Evolutionary conservation across 1,140 invertebrate genomes (phyloP), one percentile per base, ranked within the genome.

Genomic region (Drosophila pachea): DNA sequence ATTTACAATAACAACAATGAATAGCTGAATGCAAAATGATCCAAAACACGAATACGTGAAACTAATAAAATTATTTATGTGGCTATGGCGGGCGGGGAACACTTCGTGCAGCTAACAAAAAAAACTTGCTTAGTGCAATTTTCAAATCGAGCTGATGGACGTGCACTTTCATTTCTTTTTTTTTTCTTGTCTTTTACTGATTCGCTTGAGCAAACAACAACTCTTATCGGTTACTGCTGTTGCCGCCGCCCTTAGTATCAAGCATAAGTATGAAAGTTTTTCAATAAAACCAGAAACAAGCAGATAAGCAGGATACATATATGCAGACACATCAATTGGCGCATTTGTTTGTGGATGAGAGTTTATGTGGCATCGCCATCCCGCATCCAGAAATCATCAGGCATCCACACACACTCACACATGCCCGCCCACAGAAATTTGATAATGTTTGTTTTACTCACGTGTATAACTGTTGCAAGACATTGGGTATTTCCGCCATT

Each of bases 381-480:
- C 40, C 54, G 50, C 48, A 63, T 56, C 42, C 55, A 59, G 16
- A 35, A 52, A 61, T 50, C 22, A 22, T 32, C 36, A 14, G 22
- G 22, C 32, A 38, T 29, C 38, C 38, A 47, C 35, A 40, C 8
- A 47, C 40, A 38, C 14, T 22, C 9, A 45, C 8, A 22, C 2
- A 40, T 12, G 16, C 7, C 7, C 42, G 22, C 11, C 9, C 7
- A 47, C 2, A 47, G 8, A 47, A 11, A 50, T 43, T 43, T 43
- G 53, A 32, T 43, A n/a, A n/a, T 35, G 9, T 62, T 52, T 42
- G 5, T 16, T 32, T 36, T 56, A 81, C 83, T 82, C 63, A 86
- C 83, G 69, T 68, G 58, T 86, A 86, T 16, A 86, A 43, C 48
- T 86, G 67, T 38, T 78, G 53, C 38, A 86, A 60, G 65, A 73